Evolutionary conservation across 2,888 invertebrate genomes (phyloP).

Genomic region (Nemapogon koenigi): DNA sequence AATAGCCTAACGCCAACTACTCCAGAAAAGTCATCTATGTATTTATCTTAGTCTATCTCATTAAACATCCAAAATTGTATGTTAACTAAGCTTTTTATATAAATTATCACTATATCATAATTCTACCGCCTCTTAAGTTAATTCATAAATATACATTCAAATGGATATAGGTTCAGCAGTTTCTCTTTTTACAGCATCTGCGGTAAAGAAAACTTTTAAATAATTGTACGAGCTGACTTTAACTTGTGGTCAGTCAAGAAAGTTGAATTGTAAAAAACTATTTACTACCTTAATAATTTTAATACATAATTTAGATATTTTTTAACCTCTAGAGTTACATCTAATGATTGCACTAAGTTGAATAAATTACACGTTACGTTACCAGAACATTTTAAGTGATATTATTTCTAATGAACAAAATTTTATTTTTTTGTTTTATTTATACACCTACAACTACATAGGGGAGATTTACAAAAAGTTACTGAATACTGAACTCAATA

Average conservation of each 20-base stretch:
- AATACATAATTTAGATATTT: slow-evolving; percentile 13
- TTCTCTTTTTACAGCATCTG: slow-evolving; percentile 46
- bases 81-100: slow-evolving; percentile 56
- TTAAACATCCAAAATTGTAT: slow-evolving; percentile 47
- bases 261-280: slow-evolving; percentile 42
- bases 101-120: slow-evolving; percentile 40
- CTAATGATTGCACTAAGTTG: slow-evolving; percentile 64
- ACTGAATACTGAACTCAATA: slow-evolving; percentile 16
- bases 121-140: slow-evolving; percentile 6
- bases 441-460: too few relatives aligned
- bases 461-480: neutral
- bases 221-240: slow-evolving; percentile 42
- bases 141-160: slow-evolving; percentile 25
- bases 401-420: neutral
- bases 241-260: slow-evolving; percentile 50
- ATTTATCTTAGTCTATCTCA: slow-evolving; percentile 41
- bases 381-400: neutral
- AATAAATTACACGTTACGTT: slow-evolving; percentile 48
- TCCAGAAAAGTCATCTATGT: slow-evolving; percentile 20
- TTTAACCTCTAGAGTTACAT: slow-evolving; percentile 39
- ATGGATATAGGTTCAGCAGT: slow-evolving; percentile 45
- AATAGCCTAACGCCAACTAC: slow-evolving; percentile 49
- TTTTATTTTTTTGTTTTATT: neutral
- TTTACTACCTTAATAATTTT: slow-evolving; percentile 34
- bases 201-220: slow-evolving; percentile 21